Base-by-base conservation (phyloP, 2,797 vertebrate genomes). In the Clarias laeviceps region DNA sequence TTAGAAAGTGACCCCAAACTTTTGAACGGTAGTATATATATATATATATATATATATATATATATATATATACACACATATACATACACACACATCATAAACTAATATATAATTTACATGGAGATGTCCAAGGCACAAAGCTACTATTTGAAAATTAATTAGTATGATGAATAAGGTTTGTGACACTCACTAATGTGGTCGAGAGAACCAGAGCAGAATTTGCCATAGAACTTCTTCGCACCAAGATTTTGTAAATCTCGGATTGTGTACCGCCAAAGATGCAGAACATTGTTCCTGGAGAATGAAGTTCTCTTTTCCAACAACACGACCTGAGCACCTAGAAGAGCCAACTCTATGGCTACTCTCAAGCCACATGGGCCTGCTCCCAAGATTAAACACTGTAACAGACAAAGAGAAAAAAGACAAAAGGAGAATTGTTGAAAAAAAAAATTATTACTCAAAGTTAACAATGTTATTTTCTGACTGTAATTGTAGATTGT, bases 211-310 rank as follows among this genome's bases (percentile, higher is more conserved):
- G 93, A 94, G 92, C 97, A 98, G 95, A 99, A 99, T 87, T 95
- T 96, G 5, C 98, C 97, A 0, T 98, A 97, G 90, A 99, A 98
- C 91, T 96, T 99, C 93, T 99, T 99, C 88, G 98, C 98, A 0
- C 96, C 97, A 0, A 99, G 95, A 0, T 92, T 95, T 0, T 96
- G 94, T 50, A 99, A 95, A 93, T 99, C 98, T 0, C 92, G 95
- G 88, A 99, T 99, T 90, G 97, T 98, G 94, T 93, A 99, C 74
- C 97, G 97, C 98, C 98, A 99, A 88, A 99, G 95, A 90, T 99
- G 98, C 82, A 99, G 96, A 5, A 99, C 98, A 0, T 99, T 99
- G 95, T 99, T 98, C 68, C 98, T 95, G 32, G 95, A 96, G 90
- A 99, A 99, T 24, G 93, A 88, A 4, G 94, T 95, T 8, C 98